Base-by-base conservation (phyloP, 2,888 invertebrate genomes). In the Drosophila buzzatii region DNA sequence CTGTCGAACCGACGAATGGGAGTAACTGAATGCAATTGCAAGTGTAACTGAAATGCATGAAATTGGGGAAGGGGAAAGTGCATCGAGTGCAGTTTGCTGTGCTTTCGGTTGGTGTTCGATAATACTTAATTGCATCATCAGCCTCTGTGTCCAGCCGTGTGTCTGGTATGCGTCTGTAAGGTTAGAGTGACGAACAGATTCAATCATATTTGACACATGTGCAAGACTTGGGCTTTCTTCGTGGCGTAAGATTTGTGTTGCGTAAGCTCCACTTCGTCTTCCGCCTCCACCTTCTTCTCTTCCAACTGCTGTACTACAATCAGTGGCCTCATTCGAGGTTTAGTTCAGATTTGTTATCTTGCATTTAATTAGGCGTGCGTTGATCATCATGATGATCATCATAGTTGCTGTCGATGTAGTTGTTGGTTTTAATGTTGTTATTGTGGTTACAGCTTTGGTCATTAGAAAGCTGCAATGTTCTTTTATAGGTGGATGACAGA, bases 341-440 rank as follows among this genome's bases (percentile, higher is more conserved):
- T 35, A 58, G 55, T 59, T 74, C 41, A 70, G 70, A 79, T 79
- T 74, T 76, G 81, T 74, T 79, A 85, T 85, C 84, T 82, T 9
- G 76, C 73, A 83, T 83, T 83, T 88, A 85, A 85, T 85, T 88
- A 86, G 86, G 71, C 89, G 79, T 85, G 86, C 83, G 76, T 82
- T 77, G 69, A n/a, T n/a, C n/a, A n/a, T n/a, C n/a, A n/a, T 70
- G 73, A 73, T 83, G 76, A 80, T 81, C 73, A 70, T 73, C 52
- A 42, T 44, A 64, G 51, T 52, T 53, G 57, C 51, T 47, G 71
- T 39, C 31, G 53, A 7, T 52, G 33, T 37, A 42, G 27, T 52
- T 47, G 53, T 58, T 33, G 61, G 62, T 82, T 66, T 18, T 41
- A 37, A 44, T 63, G 65, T 23, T 53, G 51, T 41, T 45, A 20